phyloP scores from a whole-genome alignment of 1,140 invertebrate species.

The Aradophagus sp. region DNA sequence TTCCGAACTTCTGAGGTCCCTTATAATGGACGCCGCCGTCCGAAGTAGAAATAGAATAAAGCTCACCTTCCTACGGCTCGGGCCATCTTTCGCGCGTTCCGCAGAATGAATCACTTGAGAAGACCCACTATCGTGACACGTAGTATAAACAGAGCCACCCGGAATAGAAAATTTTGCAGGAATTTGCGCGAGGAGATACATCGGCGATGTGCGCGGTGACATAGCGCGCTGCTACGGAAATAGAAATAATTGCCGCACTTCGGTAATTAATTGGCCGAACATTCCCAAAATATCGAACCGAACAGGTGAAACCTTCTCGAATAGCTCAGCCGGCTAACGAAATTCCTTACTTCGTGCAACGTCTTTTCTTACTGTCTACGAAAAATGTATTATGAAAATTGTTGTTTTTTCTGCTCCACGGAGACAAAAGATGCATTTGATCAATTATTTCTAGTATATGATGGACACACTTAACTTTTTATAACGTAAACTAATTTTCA shows the following conservation, averaged over 20 bases:
- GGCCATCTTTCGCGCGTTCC: conserved; percentile 69
- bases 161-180: conserved; percentile 44
- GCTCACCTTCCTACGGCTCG: conserved; percentile 58
- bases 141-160: conserved; percentile 45
- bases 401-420: too few relatives aligned
- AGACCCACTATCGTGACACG: conserved; percentile 57
- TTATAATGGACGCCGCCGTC: conserved; percentile 63
- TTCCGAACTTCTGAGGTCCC: conserved; percentile 50
- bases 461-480: too few relatives aligned
- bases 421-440: too few relatives aligned
- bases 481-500: too few relatives aligned
- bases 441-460: too few relatives aligned
- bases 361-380: too few relatives aligned
- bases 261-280: conserved; percentile 36
- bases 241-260: conserved; percentile 48
- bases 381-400: too few relatives aligned
- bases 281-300: conserved; percentile 36
- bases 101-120: conserved; percentile 66
- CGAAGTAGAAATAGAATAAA: conserved; percentile 69
- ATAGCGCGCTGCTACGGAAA: conserved; percentile 27
- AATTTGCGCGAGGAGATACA: conserved; percentile 23
- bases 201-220: conserved; percentile 1
- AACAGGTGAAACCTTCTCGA: conserved; percentile 30
- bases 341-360: background rate
- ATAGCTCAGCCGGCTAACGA: conserved; percentile 18